These are phyloP conservation scores for Trididemnum clinides DNA, from an alignment of 23 tunicate genomes.

Conservation along the genomic window DNA sequence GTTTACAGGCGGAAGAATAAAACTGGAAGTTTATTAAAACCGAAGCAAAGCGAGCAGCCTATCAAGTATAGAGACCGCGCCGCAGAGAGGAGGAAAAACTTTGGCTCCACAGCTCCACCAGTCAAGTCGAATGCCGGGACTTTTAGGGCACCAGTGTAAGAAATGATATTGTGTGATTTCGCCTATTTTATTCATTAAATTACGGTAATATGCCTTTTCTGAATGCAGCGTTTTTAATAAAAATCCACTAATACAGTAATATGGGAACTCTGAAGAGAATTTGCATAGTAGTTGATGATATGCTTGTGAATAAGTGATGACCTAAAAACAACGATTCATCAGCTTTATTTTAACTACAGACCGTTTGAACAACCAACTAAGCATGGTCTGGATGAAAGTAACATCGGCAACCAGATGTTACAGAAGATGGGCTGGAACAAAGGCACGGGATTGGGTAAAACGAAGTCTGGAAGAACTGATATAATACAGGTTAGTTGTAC, in stretches of 20 bases:
- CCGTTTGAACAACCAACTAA: conserved; percentile 92
- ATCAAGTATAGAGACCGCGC: conserved; percentile 93
- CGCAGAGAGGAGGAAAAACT: conserved; percentile 88
- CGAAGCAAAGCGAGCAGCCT: not conserved
- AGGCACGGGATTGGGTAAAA: conserved; percentile 96
- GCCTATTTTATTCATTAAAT: too few species aligned
- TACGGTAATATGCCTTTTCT: too few species aligned
- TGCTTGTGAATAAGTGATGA: too few species aligned
- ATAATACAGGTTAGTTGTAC: conserved; percentile 84
- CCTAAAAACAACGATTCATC: not conserved
- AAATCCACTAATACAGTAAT: too few species aligned
- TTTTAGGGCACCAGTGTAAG: conserved; percentile 58
- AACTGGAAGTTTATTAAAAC: conserved; percentile 36
- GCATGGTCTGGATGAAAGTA: conserved; percentile 74
- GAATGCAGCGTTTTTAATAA: too few species aligned
- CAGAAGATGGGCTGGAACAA: conserved; percentile 97
- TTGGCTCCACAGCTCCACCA: conserved; percentile 79
- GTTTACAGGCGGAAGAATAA: conserved; percentile 46
- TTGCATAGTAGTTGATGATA: too few species aligned
- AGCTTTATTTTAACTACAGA: conserved; percentile 17
- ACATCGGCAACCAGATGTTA: conserved; percentile 90
- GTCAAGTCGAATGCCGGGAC: not conserved
- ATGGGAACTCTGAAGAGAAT: too few species aligned
- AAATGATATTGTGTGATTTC: not conserved
- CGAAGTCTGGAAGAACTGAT: conserved; percentile 74